These are phyloP conservation scores for Tautogolabrus adspersus DNA, from an alignment of 2,113 vertebrate genomes.

Conservation along the genomic window DNA sequence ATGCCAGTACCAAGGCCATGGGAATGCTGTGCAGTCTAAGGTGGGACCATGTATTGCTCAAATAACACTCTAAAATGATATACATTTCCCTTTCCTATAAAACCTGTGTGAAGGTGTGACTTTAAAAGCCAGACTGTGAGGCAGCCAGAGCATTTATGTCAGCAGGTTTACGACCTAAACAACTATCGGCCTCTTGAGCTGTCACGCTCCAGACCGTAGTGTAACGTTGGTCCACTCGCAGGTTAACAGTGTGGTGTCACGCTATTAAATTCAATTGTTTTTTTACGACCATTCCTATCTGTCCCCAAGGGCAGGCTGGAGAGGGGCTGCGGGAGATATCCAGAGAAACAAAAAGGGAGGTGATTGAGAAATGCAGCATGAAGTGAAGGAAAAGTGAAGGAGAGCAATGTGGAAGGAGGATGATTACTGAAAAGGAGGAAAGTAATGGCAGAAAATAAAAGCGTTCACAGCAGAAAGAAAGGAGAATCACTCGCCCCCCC, in stretches of 20 bases:
- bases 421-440: constrained; percentile 13
- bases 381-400: constrained; percentile 16
- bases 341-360: constrained; percentile 17
- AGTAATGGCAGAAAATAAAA: constrained; percentile 16
- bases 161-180: constrained; percentile 68
- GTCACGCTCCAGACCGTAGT: constrained; percentile 40
- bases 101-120: constrained; percentile 22
- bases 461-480: constrained; percentile 30
- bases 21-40: not conserved
- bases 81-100: constrained; percentile 45
- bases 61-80: constrained; percentile 33
- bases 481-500: constrained; percentile 39
- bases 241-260: constrained; percentile 67
- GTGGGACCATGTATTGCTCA: not conserved
- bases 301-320: constrained; percentile 60
- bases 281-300: constrained; percentile 65
- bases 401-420: constrained; percentile 6
- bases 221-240: constrained; percentile 43
- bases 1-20: not conserved
- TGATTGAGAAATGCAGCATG: constrained; percentile 17
- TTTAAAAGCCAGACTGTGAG: constrained; percentile 38
- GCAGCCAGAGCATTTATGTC: constrained; percentile 38
- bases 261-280: constrained; percentile 68
- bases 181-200: constrained; percentile 62
- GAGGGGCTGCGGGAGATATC: constrained; percentile 34